A percentile compares a stretch with the other conserved stretches of the same genome.
phyloP scores from a whole-genome alignment of 1,140 invertebrate species.

The Tetramorium alpestre region DNA sequence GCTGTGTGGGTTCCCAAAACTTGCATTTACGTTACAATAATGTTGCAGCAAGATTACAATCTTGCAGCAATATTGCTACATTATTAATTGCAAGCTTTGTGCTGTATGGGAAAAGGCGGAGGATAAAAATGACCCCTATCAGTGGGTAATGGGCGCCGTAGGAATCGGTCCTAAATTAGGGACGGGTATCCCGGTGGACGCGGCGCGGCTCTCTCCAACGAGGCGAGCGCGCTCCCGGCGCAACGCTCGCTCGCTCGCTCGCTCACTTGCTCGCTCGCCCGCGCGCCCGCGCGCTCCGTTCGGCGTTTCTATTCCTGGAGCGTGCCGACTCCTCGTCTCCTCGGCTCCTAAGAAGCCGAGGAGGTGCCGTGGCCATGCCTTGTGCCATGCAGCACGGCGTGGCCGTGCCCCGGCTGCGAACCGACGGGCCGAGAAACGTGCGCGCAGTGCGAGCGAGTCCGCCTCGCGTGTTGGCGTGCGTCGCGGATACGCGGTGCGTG shows the following conservation, averaged over 20 bases:
- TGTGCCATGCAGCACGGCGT: background rate
- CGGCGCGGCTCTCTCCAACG: conserved; percentile 29
- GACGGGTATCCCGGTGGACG: background rate
- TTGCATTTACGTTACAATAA: no score
- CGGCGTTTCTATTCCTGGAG: conserved; percentile 84
- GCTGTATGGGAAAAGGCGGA: background rate
- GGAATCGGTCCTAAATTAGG: conserved; percentile 56
- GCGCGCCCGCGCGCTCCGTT: conserved; percentile 66
- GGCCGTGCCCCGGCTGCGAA: conserved; percentile 68
- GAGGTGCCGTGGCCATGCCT: conserved; percentile 44
- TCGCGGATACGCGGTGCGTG: conserved; percentile 53
- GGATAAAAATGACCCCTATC: conserved; percentile 40
- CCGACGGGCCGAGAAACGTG: conserved; percentile 35
- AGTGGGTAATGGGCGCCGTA: conserved; percentile 24
- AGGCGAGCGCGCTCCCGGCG: conserved; percentile 53
- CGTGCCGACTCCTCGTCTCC: conserved; percentile 80
- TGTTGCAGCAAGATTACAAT: no score
- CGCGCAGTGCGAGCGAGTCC: conserved; percentile 56
- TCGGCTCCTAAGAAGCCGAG: conserved; percentile 71
- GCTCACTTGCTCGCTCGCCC: background rate
- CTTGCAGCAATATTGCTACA: no score
- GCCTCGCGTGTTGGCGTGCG: conserved; percentile 67
- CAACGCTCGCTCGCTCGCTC: conserved; percentile 56
- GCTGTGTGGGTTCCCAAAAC: no score
- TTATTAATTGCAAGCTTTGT: no score